Percentiles rank a stretch among this genome's conserved stretches.
These are phyloP conservation scores for Pyrgus malvae DNA, from an alignment of 2,888 invertebrate species.

Conservation along the genomic window DNA sequence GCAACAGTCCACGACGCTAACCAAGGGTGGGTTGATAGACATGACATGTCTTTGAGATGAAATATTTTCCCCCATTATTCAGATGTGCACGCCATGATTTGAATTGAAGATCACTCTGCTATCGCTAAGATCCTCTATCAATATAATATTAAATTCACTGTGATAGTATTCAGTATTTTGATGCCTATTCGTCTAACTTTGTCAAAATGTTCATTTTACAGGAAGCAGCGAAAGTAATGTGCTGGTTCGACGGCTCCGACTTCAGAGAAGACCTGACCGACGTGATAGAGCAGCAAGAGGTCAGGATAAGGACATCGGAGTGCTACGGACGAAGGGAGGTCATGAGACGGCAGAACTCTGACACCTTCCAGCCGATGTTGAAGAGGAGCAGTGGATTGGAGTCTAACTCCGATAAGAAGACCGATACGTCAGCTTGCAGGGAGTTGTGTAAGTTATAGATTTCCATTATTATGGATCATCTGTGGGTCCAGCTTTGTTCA, in stretches of 20 bases:
- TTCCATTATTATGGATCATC: too few relatives aligned
- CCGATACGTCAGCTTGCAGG: slow-evolving; percentile 58
- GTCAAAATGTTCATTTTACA: slow-evolving; percentile 37
- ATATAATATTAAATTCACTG: too few relatives aligned
- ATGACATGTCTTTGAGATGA: too few relatives aligned
- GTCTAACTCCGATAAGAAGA: slow-evolving; percentile 59
- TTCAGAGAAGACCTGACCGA: slow-evolving; percentile 73
- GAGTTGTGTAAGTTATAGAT: slow-evolving; percentile 56
- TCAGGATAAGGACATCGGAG: slow-evolving; percentile 67
- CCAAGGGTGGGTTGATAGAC: too few relatives aligned
- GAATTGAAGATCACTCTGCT: too few relatives aligned
- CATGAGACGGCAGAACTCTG: slow-evolving; percentile 61
- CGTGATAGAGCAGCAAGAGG: slow-evolving; percentile 75
- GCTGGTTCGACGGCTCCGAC: slow-evolving; percentile 77
- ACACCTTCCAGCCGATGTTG: slow-evolving; percentile 72
- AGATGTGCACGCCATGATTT: too few relatives aligned
- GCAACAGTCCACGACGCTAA: too few relatives aligned
- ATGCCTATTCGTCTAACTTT: background rate
- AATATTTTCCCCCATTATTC: too few relatives aligned
- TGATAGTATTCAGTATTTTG: too few relatives aligned
- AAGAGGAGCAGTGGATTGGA: slow-evolving; percentile 65
- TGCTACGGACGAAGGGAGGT: slow-evolving; percentile 54
- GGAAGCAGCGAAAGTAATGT: slow-evolving; percentile 75
- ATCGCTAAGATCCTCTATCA: too few relatives aligned
- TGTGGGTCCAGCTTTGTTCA: too few relatives aligned